Percentiles rank a stretch among this genome's conserved stretches.
Evolutionary conservation across 1,140 invertebrate species (phyloP).

Genomic region (Neodiprion virginianus): DNA sequence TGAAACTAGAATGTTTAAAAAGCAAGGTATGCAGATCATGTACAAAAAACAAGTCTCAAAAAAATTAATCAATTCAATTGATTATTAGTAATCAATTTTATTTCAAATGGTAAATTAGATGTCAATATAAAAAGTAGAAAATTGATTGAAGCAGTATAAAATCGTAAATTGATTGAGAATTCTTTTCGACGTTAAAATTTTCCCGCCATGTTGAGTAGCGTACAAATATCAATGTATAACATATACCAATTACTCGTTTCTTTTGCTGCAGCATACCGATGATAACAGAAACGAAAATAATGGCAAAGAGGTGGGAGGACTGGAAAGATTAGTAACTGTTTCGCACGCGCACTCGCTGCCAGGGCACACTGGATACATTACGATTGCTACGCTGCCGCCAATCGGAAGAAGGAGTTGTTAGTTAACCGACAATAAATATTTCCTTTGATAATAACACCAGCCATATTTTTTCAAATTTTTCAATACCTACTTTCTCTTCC

Average conservation of each 20-base stretch:
- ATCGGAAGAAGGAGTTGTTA: conserved; percentile 45
- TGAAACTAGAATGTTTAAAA: conserved; percentile 73
- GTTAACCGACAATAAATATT: background rate
- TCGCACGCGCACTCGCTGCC: conserved; percentile 74
- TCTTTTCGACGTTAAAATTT: background rate
- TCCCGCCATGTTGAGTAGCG: too few species aligned
- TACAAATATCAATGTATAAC: conserved; percentile 14
- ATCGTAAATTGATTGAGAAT: conserved; percentile 10
- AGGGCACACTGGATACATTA: conserved; percentile 94
- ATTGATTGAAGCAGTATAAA: background rate
- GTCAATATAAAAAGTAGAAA: background rate
- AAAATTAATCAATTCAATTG: background rate
- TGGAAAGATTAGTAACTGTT: conserved; percentile 70
- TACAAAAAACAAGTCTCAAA: background rate
- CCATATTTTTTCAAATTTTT: background rate
- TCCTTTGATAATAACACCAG: background rate
- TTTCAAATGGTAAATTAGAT: background rate
- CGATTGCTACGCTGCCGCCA: conserved; percentile 85
- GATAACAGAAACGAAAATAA: conserved; percentile 47
- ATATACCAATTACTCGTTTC: conserved; percentile 32
- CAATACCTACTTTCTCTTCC: background rate
- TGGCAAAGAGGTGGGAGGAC: conserved; percentile 57
- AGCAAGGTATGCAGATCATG: conserved; percentile 59
- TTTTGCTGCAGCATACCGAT: conserved; percentile 23
- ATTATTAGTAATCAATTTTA: conserved; percentile 15